Evolutionary conservation across 1,140 invertebrate genomes (phyloP), one percentile per base, ranked within the genome.

Genomic region (Arctopsyche grandis): DNA sequence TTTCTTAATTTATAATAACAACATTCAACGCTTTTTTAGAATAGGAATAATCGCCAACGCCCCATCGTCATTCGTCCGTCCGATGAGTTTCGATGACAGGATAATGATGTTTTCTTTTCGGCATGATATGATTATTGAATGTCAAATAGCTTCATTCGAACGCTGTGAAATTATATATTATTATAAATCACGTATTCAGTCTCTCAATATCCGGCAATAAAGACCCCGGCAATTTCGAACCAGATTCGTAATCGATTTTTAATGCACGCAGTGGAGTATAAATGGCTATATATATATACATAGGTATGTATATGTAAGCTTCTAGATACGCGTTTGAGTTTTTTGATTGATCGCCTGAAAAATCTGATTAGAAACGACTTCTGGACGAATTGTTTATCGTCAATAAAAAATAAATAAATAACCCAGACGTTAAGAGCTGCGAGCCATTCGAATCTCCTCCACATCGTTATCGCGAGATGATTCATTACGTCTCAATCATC

Each of bases 221-320:
- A 52, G 16, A 52, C 16, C 10, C 3, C 10, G 24, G 63, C 63
- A 14, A 66, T 66, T 66, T 26, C 63, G 63, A 66, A 66, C 63
- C 63, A 66, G 63, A 66, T 29, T 24, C 14, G 63, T 66, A 66
- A 66, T 66, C 63, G 63, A 66, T 66, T 66, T 66, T 66, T 66
- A 66, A 66, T 66, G 63, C 63, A 66, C 63, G 63, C 26, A 16
- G 48, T 22, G 4, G 4, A 26, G 22, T 7, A 66, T 66, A 26
- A 66, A 66, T 66, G 26, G 26, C 63, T 66, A 12, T n/a, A 66
- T 66, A 66, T 7, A 38, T 38, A 38, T 38, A 38, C 7, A n/a
- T n/a, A n/a, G n/a, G n/a, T n/a, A n/a, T n/a, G 26, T 5, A 52
- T 52, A 14, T 16, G 10, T 38, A 52, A 52, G 48, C 48, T 52